Conservation (phyloP, 1,140 invertebrate species). For the Drosophila lowei region DNA sequence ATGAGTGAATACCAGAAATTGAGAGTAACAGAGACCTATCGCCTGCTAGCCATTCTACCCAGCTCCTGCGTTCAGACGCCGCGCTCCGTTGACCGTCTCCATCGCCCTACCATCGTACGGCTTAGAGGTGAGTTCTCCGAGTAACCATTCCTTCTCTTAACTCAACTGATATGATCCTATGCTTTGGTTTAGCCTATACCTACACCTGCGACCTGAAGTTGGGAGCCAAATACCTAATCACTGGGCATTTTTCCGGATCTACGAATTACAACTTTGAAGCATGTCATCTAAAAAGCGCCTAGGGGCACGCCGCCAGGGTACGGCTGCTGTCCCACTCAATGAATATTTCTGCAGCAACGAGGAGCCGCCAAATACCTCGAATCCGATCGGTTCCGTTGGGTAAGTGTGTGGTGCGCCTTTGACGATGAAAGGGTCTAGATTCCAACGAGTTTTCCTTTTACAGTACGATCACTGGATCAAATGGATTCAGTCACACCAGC, state of each 20-base stretch:
- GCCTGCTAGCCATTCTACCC: slow-evolving; percentile 58
- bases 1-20: slow-evolving; percentile 77
- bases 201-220: slow-evolving; percentile 64
- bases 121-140: slow-evolving; percentile 34
- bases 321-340: slow-evolving; percentile 20
- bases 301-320: slow-evolving; percentile 4
- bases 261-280: slow-evolving; percentile 56
- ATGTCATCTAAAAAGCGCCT: slow-evolving; percentile 64
- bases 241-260: slow-evolving; percentile 50
- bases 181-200: slow-evolving; percentile 43
- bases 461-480: slow-evolving; percentile 12
- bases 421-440: no score
- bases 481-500: background rate
- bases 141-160: no score
- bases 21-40: slow-evolving; percentile 54
- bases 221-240: slow-evolving; percentile 58
- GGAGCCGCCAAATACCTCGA: background rate
- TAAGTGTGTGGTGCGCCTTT: no score
- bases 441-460: background rate
- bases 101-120: slow-evolving; percentile 58
- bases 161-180: background rate
- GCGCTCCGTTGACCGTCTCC: slow-evolving; percentile 25
- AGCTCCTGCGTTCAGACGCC: slow-evolving; percentile 44
- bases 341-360: slow-evolving; percentile 33
- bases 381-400: no score